A percentile compares a stretch with the other conserved stretches of the same genome.
Conservation (phyloP, 2,113 vertebrate species). For the Menidia beryllina region DNA sequence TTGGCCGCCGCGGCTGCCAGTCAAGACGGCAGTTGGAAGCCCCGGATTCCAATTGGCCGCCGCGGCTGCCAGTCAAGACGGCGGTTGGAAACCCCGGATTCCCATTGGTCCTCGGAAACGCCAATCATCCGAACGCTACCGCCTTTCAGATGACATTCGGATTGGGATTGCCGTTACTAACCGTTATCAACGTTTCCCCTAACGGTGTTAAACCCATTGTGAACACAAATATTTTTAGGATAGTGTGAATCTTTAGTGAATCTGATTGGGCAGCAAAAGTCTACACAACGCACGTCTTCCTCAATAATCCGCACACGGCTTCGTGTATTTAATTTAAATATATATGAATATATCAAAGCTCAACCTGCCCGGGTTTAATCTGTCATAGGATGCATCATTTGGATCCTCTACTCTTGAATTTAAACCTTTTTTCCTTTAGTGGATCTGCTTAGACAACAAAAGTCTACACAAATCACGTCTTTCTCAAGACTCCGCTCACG, state of each 20-base stretch:
- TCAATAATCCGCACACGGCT: neutral
- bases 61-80: conserved; percentile 35
- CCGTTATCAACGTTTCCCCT: neutral
- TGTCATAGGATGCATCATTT: too few species aligned
- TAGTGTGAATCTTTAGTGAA: too few species aligned
- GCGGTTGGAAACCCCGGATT: neutral
- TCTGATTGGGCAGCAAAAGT: neutral
- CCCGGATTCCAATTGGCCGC: conserved; percentile 43
- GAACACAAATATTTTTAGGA: neutral
- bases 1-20: conserved; percentile 49
- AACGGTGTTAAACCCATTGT: neutral
- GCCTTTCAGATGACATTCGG: conserved; percentile 41
- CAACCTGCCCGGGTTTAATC: too few species aligned
- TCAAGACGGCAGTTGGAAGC: conserved; percentile 14
- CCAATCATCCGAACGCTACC: conserved; percentile 40
- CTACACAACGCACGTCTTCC: too few species aligned
- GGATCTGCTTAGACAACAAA: neutral
- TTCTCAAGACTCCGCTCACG: neutral
- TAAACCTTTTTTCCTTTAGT: too few species aligned
- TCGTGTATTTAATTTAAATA: neutral
- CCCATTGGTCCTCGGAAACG: conserved; percentile 41
- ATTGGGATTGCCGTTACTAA: conserved; percentile 38
- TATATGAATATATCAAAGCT: too few species aligned
- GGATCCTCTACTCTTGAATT: too few species aligned
- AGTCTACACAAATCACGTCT: too few species aligned